Evolutionary conservation across 2,888 invertebrate species (phyloP).

Genomic region (Galeruca laticollis): DNA sequence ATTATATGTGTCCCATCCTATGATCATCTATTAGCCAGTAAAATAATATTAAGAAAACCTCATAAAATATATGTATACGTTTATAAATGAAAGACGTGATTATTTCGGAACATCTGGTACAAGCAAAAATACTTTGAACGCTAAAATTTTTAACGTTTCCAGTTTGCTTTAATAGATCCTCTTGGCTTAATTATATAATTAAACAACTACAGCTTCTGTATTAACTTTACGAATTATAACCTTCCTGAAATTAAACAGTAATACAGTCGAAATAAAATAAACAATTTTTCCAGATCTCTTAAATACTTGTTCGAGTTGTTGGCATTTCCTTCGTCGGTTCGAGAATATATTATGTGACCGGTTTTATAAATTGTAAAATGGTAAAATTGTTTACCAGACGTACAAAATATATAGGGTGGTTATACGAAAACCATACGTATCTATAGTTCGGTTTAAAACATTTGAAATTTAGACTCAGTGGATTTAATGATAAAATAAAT

Average conservation of each 20-base stretch:
- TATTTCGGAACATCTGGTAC: too few relatives aligned
- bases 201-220: not conserved
- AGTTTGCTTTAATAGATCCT: not conserved
- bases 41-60: too few relatives aligned
- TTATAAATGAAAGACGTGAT: too few relatives aligned
- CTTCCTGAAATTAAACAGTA: not conserved
- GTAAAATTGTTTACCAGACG: not conserved
- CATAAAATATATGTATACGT: too few relatives aligned
- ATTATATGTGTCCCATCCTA: too few relatives aligned
- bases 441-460: too few relatives aligned
- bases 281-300: not conserved
- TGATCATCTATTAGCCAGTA: too few relatives aligned
- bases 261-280: slow-evolving; percentile 16
- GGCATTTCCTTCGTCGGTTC: slow-evolving; percentile 6
- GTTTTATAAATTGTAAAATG: slow-evolving; percentile 18
- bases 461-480: too few relatives aligned
- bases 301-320: slow-evolving; percentile 11
- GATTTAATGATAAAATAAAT: too few relatives aligned
- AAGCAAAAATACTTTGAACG: too few relatives aligned
- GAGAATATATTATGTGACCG: slow-evolving; percentile 25
- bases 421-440: not conserved
- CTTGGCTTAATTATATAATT: not conserved
- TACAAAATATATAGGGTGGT: too few relatives aligned
- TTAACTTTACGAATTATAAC: not conserved
- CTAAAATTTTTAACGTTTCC: too few relatives aligned